phyloP scores from a whole-genome alignment of 2,797 vertebrate genomes.

The Lepus oiostolus region DNA sequence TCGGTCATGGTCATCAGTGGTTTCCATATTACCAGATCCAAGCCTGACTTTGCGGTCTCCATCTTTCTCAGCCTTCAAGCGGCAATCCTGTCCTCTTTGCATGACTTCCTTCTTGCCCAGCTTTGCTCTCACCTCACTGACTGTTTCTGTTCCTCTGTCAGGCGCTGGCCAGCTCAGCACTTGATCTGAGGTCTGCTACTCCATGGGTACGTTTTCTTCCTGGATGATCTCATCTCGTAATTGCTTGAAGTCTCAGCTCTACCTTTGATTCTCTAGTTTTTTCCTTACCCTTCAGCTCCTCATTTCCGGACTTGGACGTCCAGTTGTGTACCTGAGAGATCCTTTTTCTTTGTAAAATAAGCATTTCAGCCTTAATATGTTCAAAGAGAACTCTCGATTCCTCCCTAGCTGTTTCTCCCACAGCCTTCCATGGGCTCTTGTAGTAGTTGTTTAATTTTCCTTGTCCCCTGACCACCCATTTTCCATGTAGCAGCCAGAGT shows the following conservation, averaged over 20 bases:
- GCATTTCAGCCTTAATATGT: background rate
- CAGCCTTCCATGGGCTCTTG: background rate
- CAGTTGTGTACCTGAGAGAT: background rate
- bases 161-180: background rate
- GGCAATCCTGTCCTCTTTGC: background rate
- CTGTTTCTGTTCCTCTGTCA: slow-evolving; percentile 5
- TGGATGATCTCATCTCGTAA: background rate
- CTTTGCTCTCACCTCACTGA: background rate
- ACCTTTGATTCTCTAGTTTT: background rate
- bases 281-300: background rate
- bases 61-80: background rate
- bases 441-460: background rate
- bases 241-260: background rate
- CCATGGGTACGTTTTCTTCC: background rate
- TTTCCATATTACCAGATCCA: background rate
- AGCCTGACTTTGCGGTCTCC: background rate
- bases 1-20: rapidly evolving
- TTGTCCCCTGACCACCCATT: background rate
- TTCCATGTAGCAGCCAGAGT: background rate
- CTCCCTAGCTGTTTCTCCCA: background rate
- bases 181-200: background rate
- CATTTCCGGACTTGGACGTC: background rate
- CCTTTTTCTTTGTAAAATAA: background rate
- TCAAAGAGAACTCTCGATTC: background rate
- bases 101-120: background rate